Evolutionary conservation across 2,797 vertebrate species (phyloP).

Genomic region (Pseudocheirus occidentalis): DNA sequence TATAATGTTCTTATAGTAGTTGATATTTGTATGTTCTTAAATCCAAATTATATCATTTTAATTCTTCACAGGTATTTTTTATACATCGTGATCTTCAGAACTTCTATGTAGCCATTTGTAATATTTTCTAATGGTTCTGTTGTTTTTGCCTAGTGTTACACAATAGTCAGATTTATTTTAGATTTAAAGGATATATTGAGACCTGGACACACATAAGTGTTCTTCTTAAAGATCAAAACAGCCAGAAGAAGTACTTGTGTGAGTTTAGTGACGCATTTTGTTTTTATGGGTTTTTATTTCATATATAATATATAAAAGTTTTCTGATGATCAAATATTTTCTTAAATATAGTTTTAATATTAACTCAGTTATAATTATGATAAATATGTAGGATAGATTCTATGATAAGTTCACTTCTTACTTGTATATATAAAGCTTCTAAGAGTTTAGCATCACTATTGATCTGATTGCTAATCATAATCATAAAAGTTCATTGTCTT

Average conservation of each 20-base stretch:
- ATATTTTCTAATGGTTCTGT: constrained; percentile 51
- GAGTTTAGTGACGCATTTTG: constrained; percentile 18
- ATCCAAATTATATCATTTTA: constrained; percentile 11
- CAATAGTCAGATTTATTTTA: constrained; percentile 42
- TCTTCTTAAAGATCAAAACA: constrained; percentile 53
- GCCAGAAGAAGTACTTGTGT: neutral
- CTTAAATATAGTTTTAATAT: constrained; percentile 30
- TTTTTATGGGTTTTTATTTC: constrained; percentile 45
- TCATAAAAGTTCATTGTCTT: neutral
- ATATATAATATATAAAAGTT: constrained; percentile 31
- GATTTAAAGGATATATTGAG: constrained; percentile 29
- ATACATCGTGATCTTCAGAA: constrained; percentile 37
- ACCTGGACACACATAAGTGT: constrained; percentile 31
- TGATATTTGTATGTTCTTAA: constrained; percentile 14
- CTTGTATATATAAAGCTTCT: constrained; percentile 15
- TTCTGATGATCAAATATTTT: constrained; percentile 31
- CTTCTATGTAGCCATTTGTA: constrained; percentile 46
- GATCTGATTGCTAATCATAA: neutral
- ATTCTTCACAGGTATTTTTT: constrained; percentile 45
- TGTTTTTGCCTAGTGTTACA: constrained; percentile 50
- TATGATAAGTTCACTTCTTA: constrained; percentile 5
- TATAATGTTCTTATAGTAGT: neutral
- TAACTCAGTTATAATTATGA: neutral
- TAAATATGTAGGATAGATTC: constrained; percentile 18
- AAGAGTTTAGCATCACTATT: neutral